Base-by-base conservation (phyloP, 2,113 vertebrate species). In the Rutilus rutilus region DNA sequence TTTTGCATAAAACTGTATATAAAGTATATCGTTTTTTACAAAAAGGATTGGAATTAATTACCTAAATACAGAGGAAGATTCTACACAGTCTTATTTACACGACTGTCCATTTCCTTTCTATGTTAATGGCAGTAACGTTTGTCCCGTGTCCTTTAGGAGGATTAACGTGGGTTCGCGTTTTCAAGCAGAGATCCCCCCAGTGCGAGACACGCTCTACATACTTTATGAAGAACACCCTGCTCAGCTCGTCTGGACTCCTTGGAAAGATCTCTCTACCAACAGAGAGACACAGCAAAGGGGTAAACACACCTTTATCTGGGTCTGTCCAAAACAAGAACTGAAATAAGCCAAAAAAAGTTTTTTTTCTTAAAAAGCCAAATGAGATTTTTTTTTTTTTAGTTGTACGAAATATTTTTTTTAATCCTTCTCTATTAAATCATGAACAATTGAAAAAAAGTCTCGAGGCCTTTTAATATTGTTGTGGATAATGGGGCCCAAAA, bases 121-220 rank as follows among this genome's bases (percentile, higher is more conserved):
- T 21, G 27, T 57, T 23, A 23, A 36, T 59, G 8, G 27, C 2
- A 21, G 11, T 78, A 59, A 36, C 3, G 45, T 45, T 7, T 64
- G n/a, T 21, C 39, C 19, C 2, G 17, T 57, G 7, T 57, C 54
- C 25, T 92, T 82, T 75, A 96, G 96, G 85, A 93, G 92, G 84
- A 96, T 96, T 90, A 96, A 96, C 64, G 87, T 96, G 8, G 95
- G 96, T 45, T 92, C 88, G 19, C 88, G 89, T 4, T 96, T 96
- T 83, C 96, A 96, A 89, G 96, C 95, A 0, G 93, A 95, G 59
- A 91, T 96, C 27, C 95, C 95, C 0, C 85, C 91, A 21, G 90
- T 94, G 2, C 92, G 81, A 39, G 92, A 94, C 39, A 67, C 85
- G 19, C 83, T 86, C 0, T 23, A 85, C 33, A 50, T 88, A 1